These are phyloP conservation scores for Parotia lawesii DNA, from an alignment of 2,113 vertebrate species.

Conservation along the genomic window DNA sequence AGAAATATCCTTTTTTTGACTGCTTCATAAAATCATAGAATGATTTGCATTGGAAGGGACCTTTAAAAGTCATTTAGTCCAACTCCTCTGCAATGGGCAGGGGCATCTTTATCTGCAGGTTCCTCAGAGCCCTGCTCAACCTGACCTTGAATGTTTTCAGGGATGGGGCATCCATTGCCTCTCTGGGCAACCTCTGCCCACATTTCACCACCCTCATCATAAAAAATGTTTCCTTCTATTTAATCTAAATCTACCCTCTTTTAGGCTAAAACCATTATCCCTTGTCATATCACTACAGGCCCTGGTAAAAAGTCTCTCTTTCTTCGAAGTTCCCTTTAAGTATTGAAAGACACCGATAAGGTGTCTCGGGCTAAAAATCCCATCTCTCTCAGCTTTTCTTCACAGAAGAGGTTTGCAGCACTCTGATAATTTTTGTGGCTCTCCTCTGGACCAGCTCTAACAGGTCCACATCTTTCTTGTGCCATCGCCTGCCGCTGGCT, in stretches of 20 bases:
- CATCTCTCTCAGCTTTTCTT: not conserved
- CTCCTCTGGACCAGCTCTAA: not conserved
- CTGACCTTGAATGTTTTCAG: not conserved
- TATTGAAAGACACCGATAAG: not conserved
- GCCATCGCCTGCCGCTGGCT: accelerated
- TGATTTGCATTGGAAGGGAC: not conserved
- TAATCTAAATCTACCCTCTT: not conserved
- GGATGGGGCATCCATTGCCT: not conserved
- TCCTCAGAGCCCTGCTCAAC: not conserved
- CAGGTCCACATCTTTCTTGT: not conserved
- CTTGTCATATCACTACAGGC: not conserved
- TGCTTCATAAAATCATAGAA: not conserved
- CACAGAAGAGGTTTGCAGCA: not conserved
- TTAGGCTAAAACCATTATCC: not conserved
- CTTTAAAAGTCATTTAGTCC: not conserved
- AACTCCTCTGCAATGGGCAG: not conserved
- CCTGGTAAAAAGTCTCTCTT: not conserved
- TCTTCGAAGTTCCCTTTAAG: not conserved
- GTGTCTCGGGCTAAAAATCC: not conserved
- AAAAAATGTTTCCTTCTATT: not conserved
- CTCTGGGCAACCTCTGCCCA: not conserved
- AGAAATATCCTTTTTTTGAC: not conserved
- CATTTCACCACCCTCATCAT: accelerated
- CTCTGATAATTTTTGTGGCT: not conserved
- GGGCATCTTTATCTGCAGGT: not conserved